Evolutionary conservation across 2,797 vertebrate genomes (phyloP), one percentile per base, ranked within the genome.

Genomic region (Acomys russatus): DNA sequence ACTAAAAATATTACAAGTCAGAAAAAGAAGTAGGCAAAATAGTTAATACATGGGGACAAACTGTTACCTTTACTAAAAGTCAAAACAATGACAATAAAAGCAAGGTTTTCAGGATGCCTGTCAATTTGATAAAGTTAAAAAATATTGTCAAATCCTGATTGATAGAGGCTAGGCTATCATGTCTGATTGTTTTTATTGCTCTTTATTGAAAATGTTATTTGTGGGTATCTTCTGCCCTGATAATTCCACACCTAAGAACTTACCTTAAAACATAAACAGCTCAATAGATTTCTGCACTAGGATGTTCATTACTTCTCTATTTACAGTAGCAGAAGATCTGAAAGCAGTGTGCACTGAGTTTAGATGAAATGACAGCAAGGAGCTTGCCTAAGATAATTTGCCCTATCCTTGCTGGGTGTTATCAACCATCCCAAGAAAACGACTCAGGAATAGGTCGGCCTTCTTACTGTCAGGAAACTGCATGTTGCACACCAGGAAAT

Each of bases 161-260:
- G 35, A 73, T 68, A 73, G 59, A n/a, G 61, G 44, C 63, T 35
- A 74, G 82, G 33, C 7, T 49, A 64, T 85, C 63, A 56, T 63
- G 28, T 10, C 73, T 94, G 76, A 23, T 66, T 91, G 49, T 23
- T 28, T 85, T 78, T 20, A 90, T 28, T 66, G 15, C 10, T 79
- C 54, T 82, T 77, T 89, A 91, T 63, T 91, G 28, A 92, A 85
- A 88, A 35, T 79, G 49, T n/a, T 93, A 10, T 63, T 86, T 91
- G 51, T 38, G 1, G 22, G 80, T 91, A 88, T 28, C 6, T 18
- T 82, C 44, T 87, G 30, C 28, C 76, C 25, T 35, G 91, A 11
- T 8, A 61, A 71, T 88, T 66, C 90, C 9, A 54, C 12, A 74
- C 91, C 51, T 84, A 66, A 71, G 49, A 88, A 96, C 89, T 88